Conservation (phyloP, 2,113 vertebrate genomes). For the Phasianus colchicus region DNA sequence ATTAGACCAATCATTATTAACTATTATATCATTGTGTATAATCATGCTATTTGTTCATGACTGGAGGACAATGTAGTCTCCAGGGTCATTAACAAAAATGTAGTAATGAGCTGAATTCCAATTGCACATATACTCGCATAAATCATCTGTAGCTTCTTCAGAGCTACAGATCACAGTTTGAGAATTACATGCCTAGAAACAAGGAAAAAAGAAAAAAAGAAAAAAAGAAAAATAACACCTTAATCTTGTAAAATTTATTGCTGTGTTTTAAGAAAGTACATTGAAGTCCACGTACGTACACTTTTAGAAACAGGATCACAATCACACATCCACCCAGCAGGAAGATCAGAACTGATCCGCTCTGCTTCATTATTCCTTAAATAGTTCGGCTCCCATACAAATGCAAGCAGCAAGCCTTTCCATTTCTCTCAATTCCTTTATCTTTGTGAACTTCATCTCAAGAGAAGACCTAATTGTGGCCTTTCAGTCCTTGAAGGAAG, state of each 20-base stretch:
- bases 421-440: constrained; percentile 34
- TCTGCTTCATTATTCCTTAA: background rate
- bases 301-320: rapidly evolving
- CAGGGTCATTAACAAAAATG: background rate
- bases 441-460: constrained; percentile 30
- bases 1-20: background rate
- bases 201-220: background rate
- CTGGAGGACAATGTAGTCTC: background rate
- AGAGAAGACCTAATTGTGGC: too few relatives aligned
- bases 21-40: background rate
- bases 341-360: background rate
- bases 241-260: background rate
- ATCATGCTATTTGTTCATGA: background rate
- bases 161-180: background rate
- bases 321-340: background rate
- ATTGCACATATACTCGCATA: background rate
- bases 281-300: background rate
- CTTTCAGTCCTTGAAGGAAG: too few relatives aligned
- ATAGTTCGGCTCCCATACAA: background rate
- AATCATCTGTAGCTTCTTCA: background rate
- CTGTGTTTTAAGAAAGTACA: background rate
- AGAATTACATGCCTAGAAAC: background rate
- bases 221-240: background rate
- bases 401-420: constrained; percentile 38
- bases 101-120: background rate